A percentile compares a stretch with the other conserved stretches of the same genome.
Evolutionary conservation across 2,797 vertebrate species (phyloP).

Genomic region (Carapus acus): DNA sequence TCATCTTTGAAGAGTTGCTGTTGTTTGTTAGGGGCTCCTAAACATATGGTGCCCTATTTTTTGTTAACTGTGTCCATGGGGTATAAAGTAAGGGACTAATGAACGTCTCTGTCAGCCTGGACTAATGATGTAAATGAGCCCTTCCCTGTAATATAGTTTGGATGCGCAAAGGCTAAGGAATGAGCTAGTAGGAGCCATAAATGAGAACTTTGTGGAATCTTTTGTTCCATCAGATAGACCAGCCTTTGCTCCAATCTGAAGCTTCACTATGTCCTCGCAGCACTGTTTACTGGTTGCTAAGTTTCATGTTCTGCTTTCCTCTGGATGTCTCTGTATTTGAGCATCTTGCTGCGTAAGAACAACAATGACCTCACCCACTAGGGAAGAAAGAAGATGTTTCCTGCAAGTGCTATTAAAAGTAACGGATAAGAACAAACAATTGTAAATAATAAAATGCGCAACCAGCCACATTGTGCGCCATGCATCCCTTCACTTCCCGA

Average conservation of each 20-base stretch:
- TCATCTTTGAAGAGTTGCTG: slow-evolving; percentile 11
- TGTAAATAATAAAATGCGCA: slow-evolving; percentile 35
- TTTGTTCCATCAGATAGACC: slow-evolving; percentile 21
- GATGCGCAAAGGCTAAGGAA: slow-evolving; percentile 18
- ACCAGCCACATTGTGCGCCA: slow-evolving; percentile 31
- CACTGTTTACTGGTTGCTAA: neutral
- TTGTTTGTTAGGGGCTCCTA: slow-evolving; percentile 7
- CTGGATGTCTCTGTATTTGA: slow-evolving; percentile 3
- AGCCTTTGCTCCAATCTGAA: too few relatives aligned
- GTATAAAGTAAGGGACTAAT: slow-evolving; percentile 1
- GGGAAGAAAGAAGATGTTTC: slow-evolving; percentile 35
- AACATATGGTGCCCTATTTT: slow-evolving; percentile 4
- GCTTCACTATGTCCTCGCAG: neutral
- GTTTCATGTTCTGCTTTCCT: neutral
- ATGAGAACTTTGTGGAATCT: neutral
- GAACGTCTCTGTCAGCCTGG: slow-evolving; percentile 7
- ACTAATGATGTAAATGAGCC: slow-evolving; percentile 22
- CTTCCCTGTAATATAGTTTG: slow-evolving; percentile 12
- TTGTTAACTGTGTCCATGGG: slow-evolving; percentile 5
- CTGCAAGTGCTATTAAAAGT: slow-evolving; percentile 51
- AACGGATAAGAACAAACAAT: slow-evolving; percentile 30
- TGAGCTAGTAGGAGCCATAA: slow-evolving; percentile 12
- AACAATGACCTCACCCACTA: slow-evolving; percentile 29
- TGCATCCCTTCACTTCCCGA: slow-evolving; percentile 40
- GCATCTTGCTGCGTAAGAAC: slow-evolving; percentile 15